Percentiles rank a stretch among this genome's conserved stretches.
Conservation (phyloP, 2,888 invertebrate genomes). For the Scaptodrosophila latifasciaeformis region DNA sequence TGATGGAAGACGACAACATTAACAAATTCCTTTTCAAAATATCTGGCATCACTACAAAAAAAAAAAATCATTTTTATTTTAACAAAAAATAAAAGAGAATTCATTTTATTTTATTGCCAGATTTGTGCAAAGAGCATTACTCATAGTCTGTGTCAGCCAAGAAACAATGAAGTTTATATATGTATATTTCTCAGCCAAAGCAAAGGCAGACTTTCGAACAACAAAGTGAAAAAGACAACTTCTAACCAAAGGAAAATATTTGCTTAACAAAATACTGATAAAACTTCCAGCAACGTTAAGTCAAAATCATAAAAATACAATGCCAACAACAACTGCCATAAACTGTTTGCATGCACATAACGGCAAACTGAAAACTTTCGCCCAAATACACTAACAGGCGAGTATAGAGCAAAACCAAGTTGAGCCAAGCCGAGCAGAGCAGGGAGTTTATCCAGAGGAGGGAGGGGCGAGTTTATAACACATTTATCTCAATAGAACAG, state of each 20-base stretch:
- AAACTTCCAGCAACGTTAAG: slow-evolving; percentile 15
- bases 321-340: too few species aligned
- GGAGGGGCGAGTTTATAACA: slow-evolving; percentile 41
- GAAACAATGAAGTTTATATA: not conserved
- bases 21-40: too few species aligned
- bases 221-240: too few species aligned
- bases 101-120: too few species aligned
- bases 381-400: slow-evolving; percentile 8
- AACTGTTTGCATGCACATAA: slow-evolving; percentile 6
- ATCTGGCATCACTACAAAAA: too few species aligned
- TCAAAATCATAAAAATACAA: slow-evolving; percentile 17
- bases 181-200: not conserved
- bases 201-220: too few species aligned
- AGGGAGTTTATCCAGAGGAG: slow-evolving; percentile 3
- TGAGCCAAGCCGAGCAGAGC: not conserved
- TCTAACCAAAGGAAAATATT: slow-evolving; percentile 20
- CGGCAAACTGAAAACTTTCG: slow-evolving; percentile 34
- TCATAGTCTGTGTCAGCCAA: too few species aligned
- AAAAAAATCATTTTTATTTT: too few species aligned
- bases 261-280: slow-evolving; percentile 26
- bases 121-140: too few species aligned
- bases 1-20: too few species aligned
- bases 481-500: slow-evolving; percentile 57
- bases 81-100: too few species aligned
- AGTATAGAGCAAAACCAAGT: not conserved